Evolutionary conservation across 2,113 vertebrate species (phyloP).

Genomic region (Eclectus roratus): DNA sequence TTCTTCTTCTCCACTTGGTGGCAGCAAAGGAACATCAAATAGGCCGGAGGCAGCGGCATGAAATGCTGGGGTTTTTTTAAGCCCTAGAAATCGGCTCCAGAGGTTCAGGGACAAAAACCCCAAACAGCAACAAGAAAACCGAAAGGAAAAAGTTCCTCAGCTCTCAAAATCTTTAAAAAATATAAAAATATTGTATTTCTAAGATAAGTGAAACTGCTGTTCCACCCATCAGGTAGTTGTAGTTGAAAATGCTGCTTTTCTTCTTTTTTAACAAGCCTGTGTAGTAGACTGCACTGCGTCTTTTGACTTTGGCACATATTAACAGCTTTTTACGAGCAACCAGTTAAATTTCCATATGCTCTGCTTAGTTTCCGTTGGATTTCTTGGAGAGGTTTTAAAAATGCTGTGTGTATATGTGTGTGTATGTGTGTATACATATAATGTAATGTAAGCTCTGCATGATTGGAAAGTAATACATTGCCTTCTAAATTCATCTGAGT

Average conservation of each 20-base stretch:
- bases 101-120: background rate
- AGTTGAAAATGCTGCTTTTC: constrained; percentile 4
- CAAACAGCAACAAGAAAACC: background rate
- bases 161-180: background rate
- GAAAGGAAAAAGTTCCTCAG: background rate
- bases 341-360: background rate
- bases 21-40: constrained; percentile 82
- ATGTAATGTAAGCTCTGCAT: background rate
- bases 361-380: constrained; percentile 3
- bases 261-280: background rate
- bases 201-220: background rate
- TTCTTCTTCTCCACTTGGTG: constrained; percentile 72
- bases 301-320: constrained; percentile 23
- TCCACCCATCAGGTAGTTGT: background rate
- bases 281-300: background rate
- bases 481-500: constrained; percentile 15
- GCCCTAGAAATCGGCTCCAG: background rate
- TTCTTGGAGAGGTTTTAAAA: constrained; percentile 13
- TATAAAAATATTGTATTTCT: background rate
- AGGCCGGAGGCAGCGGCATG: background rate
- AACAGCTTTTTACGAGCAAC: constrained; percentile 42
- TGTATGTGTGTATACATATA: background rate
- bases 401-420: background rate
- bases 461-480: background rate
- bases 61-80: background rate